A percentile compares a stretch with the other conserved stretches of the same genome.
phyloP scores from a whole-genome alignment of 2,113 vertebrate species.

The Engystomops pustulosus region DNA sequence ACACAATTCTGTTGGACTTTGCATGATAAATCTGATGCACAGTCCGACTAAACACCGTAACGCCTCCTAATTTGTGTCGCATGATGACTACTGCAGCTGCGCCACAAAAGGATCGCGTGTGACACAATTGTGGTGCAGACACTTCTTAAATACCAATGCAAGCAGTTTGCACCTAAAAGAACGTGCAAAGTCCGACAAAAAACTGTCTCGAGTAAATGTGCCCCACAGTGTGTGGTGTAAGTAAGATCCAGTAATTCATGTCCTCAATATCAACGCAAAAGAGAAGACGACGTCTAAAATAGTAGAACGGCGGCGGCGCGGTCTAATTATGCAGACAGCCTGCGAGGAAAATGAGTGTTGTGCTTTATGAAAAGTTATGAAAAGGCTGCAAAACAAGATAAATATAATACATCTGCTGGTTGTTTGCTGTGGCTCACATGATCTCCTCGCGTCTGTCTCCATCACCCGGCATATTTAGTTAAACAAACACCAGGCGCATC shows the following conservation, averaged over 20 bases:
- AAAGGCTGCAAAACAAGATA: slow-evolving; percentile 74
- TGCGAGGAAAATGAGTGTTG: slow-evolving; percentile 64
- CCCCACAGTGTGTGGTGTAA: too few species aligned
- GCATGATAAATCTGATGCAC: too few species aligned
- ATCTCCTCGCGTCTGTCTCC: slow-evolving; percentile 60
- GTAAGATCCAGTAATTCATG: not conserved
- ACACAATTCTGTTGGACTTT: too few species aligned
- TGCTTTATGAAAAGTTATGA: slow-evolving; percentile 73
- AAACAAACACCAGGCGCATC: slow-evolving; percentile 71
- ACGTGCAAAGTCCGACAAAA: too few species aligned
- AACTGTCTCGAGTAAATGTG: too few species aligned
- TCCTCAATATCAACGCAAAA: not conserved
- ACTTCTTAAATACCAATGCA: too few species aligned
- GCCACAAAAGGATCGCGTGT: too few species aligned
- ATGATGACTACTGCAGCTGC: too few species aligned
- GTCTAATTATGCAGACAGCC: slow-evolving; percentile 54
- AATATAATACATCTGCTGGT: slow-evolving; percentile 76
- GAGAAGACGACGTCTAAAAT: not conserved
- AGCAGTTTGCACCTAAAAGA: too few species aligned
- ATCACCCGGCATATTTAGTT: slow-evolving; percentile 68
- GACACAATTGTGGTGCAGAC: too few species aligned
- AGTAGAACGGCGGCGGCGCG: not conserved
- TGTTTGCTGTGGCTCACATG: slow-evolving; percentile 75
- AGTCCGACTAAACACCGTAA: too few species aligned
- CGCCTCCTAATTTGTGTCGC: too few species aligned